A percentile compares a stretch with the other conserved stretches of the same genome.
Evolutionary conservation across 2,113 vertebrate genomes (phyloP).

Genomic region (Semnornis frantzii): DNA sequence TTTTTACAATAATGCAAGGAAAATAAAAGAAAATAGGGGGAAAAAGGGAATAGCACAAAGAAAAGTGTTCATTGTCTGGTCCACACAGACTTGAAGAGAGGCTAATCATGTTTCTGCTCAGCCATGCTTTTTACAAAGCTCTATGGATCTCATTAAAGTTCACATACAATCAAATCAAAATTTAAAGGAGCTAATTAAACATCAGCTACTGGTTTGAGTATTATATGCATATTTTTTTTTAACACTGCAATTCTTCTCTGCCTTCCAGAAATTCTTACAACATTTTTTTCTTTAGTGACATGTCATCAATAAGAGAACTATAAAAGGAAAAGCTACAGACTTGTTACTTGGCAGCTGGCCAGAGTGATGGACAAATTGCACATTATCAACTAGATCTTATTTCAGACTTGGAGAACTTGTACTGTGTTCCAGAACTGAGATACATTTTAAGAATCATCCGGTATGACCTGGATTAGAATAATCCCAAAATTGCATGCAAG

Average conservation of each 20-base stretch:
- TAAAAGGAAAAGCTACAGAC: background rate
- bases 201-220: background rate
- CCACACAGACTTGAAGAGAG: background rate
- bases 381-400: background rate
- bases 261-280: slow-evolving; percentile 10
- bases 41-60: background rate
- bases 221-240: background rate
- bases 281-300: background rate
- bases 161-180: background rate
- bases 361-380: background rate
- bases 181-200: background rate
- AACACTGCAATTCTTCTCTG: background rate
- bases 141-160: background rate
- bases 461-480: background rate
- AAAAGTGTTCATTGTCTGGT: background rate
- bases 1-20: background rate
- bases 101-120: background rate
- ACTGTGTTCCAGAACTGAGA: background rate
- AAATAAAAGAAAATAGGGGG: background rate
- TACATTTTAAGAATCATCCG: background rate
- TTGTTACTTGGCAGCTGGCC: background rate
- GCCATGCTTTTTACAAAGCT: background rate
- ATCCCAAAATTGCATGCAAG: background rate
- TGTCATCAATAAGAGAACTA: background rate
- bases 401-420: slow-evolving; percentile 24